A percentile compares a stretch with the other conserved stretches of the same genome.
phyloP scores from a whole-genome alignment of 2,888 invertebrate genomes.

The Rotaria magnacalcarata region DNA sequence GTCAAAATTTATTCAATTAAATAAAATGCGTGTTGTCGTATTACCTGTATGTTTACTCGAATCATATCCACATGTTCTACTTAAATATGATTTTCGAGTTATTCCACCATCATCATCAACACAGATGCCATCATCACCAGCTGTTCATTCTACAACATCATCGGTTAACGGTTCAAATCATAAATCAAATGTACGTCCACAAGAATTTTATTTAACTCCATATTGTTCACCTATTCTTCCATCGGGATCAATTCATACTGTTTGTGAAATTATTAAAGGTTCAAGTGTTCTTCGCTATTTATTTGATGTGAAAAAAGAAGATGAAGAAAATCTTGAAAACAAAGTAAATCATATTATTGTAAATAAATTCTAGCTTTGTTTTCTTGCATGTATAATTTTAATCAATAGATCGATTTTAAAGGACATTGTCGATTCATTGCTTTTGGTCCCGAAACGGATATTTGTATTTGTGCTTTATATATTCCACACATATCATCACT shows the following conservation, averaged over 20 bases:
- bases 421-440: constrained; percentile 35
- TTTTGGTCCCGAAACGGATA: constrained; percentile 34
- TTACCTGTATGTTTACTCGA: constrained; percentile 31
- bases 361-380: background rate
- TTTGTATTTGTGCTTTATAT: constrained; percentile 29
- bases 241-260: constrained; percentile 25
- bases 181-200: background rate
- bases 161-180: background rate
- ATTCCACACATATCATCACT: constrained; percentile 29
- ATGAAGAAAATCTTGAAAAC: constrained; percentile 34
- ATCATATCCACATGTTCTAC: constrained; percentile 15
- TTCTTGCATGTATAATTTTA: no score
- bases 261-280: constrained; percentile 22
- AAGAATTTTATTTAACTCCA: constrained; percentile 18
- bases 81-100: constrained; percentile 38
- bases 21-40: constrained; percentile 28
- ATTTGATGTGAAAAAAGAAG: constrained; percentile 31
- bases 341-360: background rate
- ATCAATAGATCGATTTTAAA: constrained; percentile 30
- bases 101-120: background rate
- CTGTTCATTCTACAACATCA: background rate
- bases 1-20: background rate
- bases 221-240: constrained; percentile 13
- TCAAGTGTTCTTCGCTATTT: background rate
- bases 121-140: background rate